These are phyloP conservation scores for Lithophane socia DNA, from an alignment of 2,888 invertebrate genomes.

Conservation along the genomic window DNA sequence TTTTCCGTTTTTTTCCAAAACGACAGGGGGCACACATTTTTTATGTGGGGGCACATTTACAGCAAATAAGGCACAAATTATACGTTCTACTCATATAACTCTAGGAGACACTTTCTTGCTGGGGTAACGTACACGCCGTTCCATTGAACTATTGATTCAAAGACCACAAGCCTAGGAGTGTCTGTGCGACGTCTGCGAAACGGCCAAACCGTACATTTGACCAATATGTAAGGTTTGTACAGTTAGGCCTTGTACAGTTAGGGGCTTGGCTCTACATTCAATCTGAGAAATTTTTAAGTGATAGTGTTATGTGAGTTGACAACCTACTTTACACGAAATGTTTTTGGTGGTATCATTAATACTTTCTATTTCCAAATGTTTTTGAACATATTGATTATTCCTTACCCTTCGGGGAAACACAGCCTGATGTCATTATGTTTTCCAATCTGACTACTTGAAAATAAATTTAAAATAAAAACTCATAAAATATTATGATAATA, in stretches of 20 bases:
- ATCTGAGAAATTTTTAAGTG: neutral
- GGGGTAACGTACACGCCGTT: no score
- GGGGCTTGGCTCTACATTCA: neutral
- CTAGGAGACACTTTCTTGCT: no score
- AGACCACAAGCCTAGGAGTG: neutral
- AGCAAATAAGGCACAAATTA: no score
- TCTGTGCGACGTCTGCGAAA: neutral
- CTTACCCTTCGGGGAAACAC: no score
- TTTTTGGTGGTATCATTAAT: neutral
- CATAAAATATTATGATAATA: constrained; percentile 41
- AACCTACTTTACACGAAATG: neutral
- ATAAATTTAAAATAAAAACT: constrained; percentile 17
- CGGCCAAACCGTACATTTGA: neutral
- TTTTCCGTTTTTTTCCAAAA: no score
- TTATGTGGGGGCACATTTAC: no score
- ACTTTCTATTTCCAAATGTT: neutral
- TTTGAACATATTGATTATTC: neutral
- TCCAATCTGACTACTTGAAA: neutral
- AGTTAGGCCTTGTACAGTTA: neutral
- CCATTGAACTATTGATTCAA: neutral
- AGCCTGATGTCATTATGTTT: neutral
- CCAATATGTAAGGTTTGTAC: neutral
- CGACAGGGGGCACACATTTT: no score
- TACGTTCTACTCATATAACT: no score
- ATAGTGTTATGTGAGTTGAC: neutral